Percentiles rank a stretch among this genome's conserved stretches.
These are phyloP conservation scores for Rhopilema esculentum DNA, from an alignment of 30 jellyfish, hydroid and myxozoan genomes.

Conservation along the genomic window DNA sequence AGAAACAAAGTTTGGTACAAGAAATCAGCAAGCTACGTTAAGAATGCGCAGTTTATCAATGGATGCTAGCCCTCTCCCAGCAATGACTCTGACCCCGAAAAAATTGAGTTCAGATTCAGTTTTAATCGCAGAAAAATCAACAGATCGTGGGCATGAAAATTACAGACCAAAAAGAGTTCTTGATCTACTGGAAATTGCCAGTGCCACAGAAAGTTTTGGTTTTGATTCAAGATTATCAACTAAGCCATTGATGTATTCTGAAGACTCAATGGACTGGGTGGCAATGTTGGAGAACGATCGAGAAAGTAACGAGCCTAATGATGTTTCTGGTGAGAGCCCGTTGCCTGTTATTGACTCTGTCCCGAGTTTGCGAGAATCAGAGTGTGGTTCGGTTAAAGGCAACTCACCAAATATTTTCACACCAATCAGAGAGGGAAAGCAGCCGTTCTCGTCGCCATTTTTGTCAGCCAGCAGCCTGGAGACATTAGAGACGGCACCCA, in stretches of 20 bases:
- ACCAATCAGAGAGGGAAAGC: conserved; percentile 37
- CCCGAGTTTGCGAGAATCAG: conserved; percentile 31
- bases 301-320: background rate
- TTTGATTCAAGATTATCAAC: conserved; percentile 11
- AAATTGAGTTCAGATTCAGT: background rate
- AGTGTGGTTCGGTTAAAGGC: conserved; percentile 1
- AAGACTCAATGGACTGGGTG: conserved; percentile 84
- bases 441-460: conserved; percentile 71
- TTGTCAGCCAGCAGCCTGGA: conserved; percentile 89
- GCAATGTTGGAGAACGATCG: conserved; percentile 60
- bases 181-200: conserved; percentile 23
- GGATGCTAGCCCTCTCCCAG: background rate
- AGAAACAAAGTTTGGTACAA: too few species aligned
- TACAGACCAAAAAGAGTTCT: conserved; percentile 27
- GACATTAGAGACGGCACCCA: conserved; percentile 87
- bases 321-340: background rate
- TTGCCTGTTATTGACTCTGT: conserved; percentile 41
- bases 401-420: conserved; percentile 24
- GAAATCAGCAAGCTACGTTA: too few species aligned
- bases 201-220: conserved; percentile 2
- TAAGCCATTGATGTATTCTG: conserved; percentile 38
- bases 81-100: background rate
- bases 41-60: background rate
- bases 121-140: background rate
- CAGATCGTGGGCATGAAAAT: background rate